Evolutionary conservation across 2,888 invertebrate genomes (phyloP), one percentile per base, ranked within the genome.

Genomic region (Spodoptera picta): DNA sequence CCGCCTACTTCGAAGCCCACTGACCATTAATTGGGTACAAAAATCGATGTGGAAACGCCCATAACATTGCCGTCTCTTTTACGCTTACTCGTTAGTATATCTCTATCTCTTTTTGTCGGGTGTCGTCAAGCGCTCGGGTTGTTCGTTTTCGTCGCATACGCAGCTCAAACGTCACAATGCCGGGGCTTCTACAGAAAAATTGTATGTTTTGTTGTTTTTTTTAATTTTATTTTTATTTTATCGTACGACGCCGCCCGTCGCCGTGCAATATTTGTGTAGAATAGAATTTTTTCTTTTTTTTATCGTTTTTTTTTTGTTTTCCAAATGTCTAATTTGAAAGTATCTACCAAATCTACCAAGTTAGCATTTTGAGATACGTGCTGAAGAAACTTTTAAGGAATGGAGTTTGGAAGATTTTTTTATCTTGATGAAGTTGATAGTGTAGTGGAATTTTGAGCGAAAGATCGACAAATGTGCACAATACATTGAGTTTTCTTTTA

Each of bases 11-110:
- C 79, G 87, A 93, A 93, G 92, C 92, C 92, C 94, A 93, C 91
- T 94, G 93, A 93, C 84, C 94, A 92, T 94, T 92, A 94, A 94
- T 94, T 94, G 94, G 94, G 87, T 87, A 88, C 87, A 81, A 89
- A 89, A 89, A 85, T 90, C 83, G 86, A 90, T 83, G 86, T 84
- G 80, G 90, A 78, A 89, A 91, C 94, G 94, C 94, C 94, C 90
- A 86, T 86, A 73, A 48, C 79, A 78, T 63, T 53, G 6, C 81
- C 50, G 52, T 89, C 90, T 85, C 87, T 55, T 56, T 93, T 27
- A 27, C 82, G 60, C 14, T 66, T 78, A 0, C 42, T 14, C 0
- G 1, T 2, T 1, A 14, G 12, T 10, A 53, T 81, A 79, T 71
- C 1, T 62, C 81, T 68, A 69, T 83, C 83, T 86, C 87, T 53